Percentiles rank a stretch among this genome's conserved stretches.
Evolutionary conservation across 1,140 invertebrate genomes (phyloP).

Genomic region (Hylaeus volcanicus): DNA sequence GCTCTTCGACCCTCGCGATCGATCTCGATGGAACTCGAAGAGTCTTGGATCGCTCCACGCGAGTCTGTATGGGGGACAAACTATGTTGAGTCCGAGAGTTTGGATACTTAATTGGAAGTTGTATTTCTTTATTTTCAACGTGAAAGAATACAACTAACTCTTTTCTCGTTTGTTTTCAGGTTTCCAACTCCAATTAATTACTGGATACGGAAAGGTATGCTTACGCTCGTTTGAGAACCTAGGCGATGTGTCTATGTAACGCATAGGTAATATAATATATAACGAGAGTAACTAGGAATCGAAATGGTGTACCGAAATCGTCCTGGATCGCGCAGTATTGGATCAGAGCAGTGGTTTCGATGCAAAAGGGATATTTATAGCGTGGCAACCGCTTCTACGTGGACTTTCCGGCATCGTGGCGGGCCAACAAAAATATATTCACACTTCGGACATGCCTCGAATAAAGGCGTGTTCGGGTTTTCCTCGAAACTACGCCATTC

Average conservation of each 20-base stretch:
- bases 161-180: no score
- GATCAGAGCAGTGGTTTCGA: slow-evolving; percentile 72
- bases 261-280: no score
- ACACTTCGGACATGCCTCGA: slow-evolving; percentile 61
- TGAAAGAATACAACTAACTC: no score
- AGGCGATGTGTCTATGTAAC: no score
- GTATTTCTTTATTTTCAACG: no score
- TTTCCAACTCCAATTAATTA: no score
- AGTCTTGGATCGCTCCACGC: neutral
- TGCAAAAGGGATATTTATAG: slow-evolving; percentile 79
- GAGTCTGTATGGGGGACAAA: neutral
- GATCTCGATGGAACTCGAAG: neutral
- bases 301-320: slow-evolving; percentile 39
- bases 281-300: neutral
- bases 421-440: slow-evolving; percentile 78
- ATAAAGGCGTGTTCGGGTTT: slow-evolving; percentile 52
- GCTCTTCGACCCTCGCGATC: neutral
- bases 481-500: slow-evolving; percentile 16
- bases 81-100: no score
- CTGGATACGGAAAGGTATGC: no score
- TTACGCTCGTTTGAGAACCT: no score
- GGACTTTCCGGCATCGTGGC: slow-evolving; percentile 75
- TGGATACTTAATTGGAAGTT: no score
- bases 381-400: slow-evolving; percentile 64
- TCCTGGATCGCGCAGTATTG: slow-evolving; percentile 68